Base-by-base conservation (phyloP, 2,888 invertebrate species). In the Platycnemis pennipes region DNA sequence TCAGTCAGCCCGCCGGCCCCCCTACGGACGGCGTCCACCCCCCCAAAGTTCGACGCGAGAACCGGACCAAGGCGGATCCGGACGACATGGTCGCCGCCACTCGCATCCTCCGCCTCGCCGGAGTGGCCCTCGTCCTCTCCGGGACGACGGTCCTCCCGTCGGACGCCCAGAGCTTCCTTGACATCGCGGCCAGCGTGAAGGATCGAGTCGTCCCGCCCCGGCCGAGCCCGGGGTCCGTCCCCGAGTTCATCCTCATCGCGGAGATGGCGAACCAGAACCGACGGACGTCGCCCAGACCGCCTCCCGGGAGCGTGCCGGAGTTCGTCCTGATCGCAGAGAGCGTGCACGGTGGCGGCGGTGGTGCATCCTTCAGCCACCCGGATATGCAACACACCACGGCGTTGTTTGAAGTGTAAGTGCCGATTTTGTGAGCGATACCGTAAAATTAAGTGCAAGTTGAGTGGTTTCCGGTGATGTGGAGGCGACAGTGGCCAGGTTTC, bases 171-270 rank as follows among this genome's bases (percentile, higher is more conserved):
- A 77, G 31, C 77, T 77, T 77, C 77, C 77, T 77, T 13, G 77
- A 77, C 2, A 77, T 77, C 31, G 77, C 77, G 16, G 77, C 8
- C 77, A 77, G 77, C 77, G 77, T 37, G 37, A 22, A 37, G 8
- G 77, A 77, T 37, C 37, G 37, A 37, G 26, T 26, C 37, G 69
- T 77, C 31, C 13, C 19, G 13, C 77, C 77, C 13, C n/a, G 77
- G 37, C 77, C 77, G 31, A 37, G 77, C 37, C 77, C 77, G 31
- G 13, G 37, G 11, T 16, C 31, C 31, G 77, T 77, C 11, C 77
- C 77, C 37, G 77, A 77, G 37, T 77, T 77, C 77, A 77, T 77
- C 77, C 77, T 37, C 37, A 77, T 77, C 37, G 77, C 77, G 31
- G 77, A 77, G 77, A 77, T 77, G 37, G 77, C 37, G 77, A 77